Conservation (phyloP, 1,140 invertebrate species). For the Trigoniulus corallinus region DNA sequence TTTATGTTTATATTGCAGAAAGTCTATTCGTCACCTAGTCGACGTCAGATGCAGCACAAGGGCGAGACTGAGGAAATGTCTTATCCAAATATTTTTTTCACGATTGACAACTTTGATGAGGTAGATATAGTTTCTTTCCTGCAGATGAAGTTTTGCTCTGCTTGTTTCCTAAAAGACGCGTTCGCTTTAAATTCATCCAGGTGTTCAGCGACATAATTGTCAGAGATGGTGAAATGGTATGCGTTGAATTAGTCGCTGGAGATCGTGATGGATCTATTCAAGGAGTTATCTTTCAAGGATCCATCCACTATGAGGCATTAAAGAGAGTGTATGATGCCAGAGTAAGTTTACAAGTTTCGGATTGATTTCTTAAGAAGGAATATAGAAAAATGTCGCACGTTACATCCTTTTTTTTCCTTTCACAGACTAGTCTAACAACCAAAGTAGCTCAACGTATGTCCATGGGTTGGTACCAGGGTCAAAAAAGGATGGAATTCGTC, state of each 20-base stretch:
- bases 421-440: conserved; percentile 80
- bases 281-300: conserved; percentile 89
- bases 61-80: conserved; percentile 96
- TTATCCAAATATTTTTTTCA: conserved; percentile 97
- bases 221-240: conserved; percentile 94
- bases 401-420: no score
- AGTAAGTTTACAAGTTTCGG: conserved; percentile 41
- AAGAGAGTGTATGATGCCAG: conserved; percentile 92
- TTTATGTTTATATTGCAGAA: conserved; percentile 24
- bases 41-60: conserved; percentile 92
- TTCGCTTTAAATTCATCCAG: conserved; percentile 36
- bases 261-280: conserved; percentile 66
- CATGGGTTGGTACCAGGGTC: conserved; percentile 69
- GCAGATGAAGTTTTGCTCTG: background rate
- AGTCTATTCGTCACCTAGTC: conserved; percentile 93
- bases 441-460: conserved; percentile 94
- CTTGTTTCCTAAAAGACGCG: background rate
- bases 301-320: conserved; percentile 89
- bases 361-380: background rate
- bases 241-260: conserved; percentile 85
- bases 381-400: conserved; percentile 3
- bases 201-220: conserved; percentile 85
- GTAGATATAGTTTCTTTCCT: no score
- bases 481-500: conserved; percentile 88
- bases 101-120: conserved; percentile 98